These are phyloP conservation scores for Piscicola geometra DNA, from an alignment of 2,888 invertebrate genomes.

Conservation along the genomic window DNA sequence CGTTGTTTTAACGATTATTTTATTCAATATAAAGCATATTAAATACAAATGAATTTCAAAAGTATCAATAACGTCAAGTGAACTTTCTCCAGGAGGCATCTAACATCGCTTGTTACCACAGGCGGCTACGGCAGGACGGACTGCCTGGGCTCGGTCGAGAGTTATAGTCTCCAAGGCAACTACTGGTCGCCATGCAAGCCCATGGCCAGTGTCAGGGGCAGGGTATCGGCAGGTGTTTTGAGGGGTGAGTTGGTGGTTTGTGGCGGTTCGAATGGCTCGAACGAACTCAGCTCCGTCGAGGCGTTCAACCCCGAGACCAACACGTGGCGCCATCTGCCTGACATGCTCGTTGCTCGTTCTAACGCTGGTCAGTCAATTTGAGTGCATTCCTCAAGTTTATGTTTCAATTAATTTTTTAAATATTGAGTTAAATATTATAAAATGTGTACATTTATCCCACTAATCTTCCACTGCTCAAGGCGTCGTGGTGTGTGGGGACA, in stretches of 20 bases:
- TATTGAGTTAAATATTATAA: not conserved
- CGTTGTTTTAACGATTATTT: no score
- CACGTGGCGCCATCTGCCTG: conserved; percentile 61
- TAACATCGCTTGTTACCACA: no score
- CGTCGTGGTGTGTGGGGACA: conserved; percentile 64
- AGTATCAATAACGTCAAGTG: not conserved
- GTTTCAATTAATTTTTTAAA: not conserved
- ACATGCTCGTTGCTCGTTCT: conserved; percentile 65
- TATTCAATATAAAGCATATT: no score
- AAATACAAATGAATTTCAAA: not conserved
- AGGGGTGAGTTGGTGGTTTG: conserved; percentile 68
- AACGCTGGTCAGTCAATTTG: conserved; percentile 63
- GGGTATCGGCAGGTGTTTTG: conserved; percentile 51
- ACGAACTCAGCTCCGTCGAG: conserved; percentile 72
- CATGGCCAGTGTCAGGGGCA: conserved; percentile 67
- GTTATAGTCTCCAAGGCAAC: conserved; percentile 77
- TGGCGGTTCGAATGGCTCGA: conserved; percentile 75
- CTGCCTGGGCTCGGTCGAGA: conserved; percentile 82
- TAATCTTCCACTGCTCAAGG: conserved; percentile 54
- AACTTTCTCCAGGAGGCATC: not conserved
- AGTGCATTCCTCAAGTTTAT: not conserved
- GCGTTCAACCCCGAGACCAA: conserved; percentile 59
- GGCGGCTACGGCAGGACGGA: conserved; percentile 94
- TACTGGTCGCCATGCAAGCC: conserved; percentile 76
- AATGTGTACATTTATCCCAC: not conserved